Percentiles rank a stretch among this genome's conserved stretches.
Conservation (phyloP, 2,797 vertebrate species). For the Schizothorax lantsangensis region DNA sequence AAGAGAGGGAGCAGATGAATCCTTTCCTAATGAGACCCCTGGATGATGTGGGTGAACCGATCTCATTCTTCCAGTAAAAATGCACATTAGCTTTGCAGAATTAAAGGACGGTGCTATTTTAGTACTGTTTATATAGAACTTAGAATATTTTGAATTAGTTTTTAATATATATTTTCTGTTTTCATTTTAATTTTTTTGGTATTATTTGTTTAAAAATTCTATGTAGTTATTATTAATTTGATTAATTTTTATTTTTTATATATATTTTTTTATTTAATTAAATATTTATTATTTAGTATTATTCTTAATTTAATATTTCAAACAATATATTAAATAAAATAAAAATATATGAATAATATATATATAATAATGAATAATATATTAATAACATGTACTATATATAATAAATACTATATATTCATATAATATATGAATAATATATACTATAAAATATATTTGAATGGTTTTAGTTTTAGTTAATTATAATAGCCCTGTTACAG, state of each 20-base stretch:
- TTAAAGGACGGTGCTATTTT: neutral
- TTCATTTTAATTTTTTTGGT: neutral
- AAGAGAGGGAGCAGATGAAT: neutral
- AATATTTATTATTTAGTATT: too few species aligned
- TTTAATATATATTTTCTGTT: neutral
- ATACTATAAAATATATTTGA: too few species aligned
- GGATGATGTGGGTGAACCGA: slow-evolving; percentile 6
- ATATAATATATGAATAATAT: too few species aligned
- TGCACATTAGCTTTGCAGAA: neutral
- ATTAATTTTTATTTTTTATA: too few species aligned
- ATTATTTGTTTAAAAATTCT: neutral
- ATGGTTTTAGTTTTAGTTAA: neutral
- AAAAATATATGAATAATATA: too few species aligned
- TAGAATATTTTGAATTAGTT: neutral
- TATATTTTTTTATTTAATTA: too few species aligned
- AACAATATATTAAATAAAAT: too few species aligned
- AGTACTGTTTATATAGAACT: neutral
- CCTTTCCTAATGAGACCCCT: neutral
- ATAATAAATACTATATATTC: too few species aligned
- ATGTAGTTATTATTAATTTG: too few species aligned
- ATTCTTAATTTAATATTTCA: too few species aligned
- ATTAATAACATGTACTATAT: too few species aligned
- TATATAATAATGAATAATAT: too few species aligned
- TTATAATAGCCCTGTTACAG: neutral
- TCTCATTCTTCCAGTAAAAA: neutral